These are phyloP conservation scores for Sylvicapra grimmia DNA, from an alignment of 2,113 vertebrate genomes.

Conservation along the genomic window DNA sequence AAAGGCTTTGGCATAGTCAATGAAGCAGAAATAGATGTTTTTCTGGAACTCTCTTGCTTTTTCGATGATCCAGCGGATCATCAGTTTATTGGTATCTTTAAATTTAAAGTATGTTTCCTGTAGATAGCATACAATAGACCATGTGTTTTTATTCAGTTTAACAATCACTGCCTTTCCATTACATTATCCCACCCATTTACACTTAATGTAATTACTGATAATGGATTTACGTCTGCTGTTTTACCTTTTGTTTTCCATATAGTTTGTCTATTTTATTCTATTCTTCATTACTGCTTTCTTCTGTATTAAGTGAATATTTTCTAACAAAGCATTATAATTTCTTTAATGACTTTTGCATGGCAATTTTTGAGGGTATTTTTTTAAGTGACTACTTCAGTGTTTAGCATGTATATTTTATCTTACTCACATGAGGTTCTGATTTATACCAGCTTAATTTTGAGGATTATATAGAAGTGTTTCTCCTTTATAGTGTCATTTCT, in stretches of 20 bases:
- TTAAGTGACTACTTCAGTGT: not conserved
- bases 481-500: not conserved
- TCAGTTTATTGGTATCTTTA: not conserved
- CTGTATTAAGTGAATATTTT: not conserved
- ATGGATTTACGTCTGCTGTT: not conserved
- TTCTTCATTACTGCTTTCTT: not conserved
- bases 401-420: not conserved
- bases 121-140: not conserved
- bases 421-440: not conserved
- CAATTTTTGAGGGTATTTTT: not conserved
- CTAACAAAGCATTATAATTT: not conserved
- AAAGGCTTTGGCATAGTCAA: too few species aligned
- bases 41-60: too few species aligned
- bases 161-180: not conserved
- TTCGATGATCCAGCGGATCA: too few species aligned
- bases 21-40: too few species aligned
- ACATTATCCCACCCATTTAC: not conserved
- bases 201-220: not conserved
- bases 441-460: not conserved
- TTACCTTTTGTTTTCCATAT: not conserved
- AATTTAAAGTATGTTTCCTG: not conserved
- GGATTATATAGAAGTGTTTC: not conserved
- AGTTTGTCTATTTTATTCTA: not conserved
- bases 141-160: not conserved
- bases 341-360: not conserved